Evolutionary conservation across 1,140 invertebrate genomes (phyloP).

Genomic region (Gryon sp.): DNA sequence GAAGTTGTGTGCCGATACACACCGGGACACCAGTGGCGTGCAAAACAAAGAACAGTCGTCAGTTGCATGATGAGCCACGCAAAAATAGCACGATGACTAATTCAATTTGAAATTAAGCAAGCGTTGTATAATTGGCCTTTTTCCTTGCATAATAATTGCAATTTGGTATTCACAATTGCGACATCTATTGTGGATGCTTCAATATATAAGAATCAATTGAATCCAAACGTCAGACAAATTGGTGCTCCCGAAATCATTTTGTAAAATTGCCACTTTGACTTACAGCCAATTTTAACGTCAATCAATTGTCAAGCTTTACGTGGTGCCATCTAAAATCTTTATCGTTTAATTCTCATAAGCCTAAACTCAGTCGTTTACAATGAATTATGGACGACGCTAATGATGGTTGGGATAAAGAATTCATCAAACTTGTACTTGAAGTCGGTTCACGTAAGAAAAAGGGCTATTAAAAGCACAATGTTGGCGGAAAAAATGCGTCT

Average conservation of each 20-base stretch:
- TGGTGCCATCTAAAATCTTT: neutral
- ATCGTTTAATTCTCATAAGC: conserved; percentile 13
- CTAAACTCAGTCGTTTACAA: too few relatives aligned
- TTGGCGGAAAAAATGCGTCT: neutral
- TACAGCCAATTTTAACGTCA: conserved; percentile 21
- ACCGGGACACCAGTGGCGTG: conserved; percentile 38
- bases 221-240: neutral
- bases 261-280: neutral
- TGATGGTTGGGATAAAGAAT: neutral
- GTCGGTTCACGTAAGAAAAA: neutral
- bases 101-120: conserved; percentile 34
- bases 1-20: conserved; percentile 20
- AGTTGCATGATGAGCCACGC: conserved; percentile 13
- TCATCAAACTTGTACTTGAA: neutral
- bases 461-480: neutral
- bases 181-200: neutral
- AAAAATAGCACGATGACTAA: conserved; percentile 47
- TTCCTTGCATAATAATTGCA: conserved; percentile 26
- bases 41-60: conserved; percentile 36
- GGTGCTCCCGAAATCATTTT: conserved; percentile 4
- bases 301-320: neutral
- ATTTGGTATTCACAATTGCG: conserved; percentile 2
- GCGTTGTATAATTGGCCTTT: conserved; percentile 1
- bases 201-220: neutral
- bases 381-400: too few relatives aligned